Base-by-base conservation (phyloP, 1,140 invertebrate genomes). In the Rhagoletis zephyria region DNA sequence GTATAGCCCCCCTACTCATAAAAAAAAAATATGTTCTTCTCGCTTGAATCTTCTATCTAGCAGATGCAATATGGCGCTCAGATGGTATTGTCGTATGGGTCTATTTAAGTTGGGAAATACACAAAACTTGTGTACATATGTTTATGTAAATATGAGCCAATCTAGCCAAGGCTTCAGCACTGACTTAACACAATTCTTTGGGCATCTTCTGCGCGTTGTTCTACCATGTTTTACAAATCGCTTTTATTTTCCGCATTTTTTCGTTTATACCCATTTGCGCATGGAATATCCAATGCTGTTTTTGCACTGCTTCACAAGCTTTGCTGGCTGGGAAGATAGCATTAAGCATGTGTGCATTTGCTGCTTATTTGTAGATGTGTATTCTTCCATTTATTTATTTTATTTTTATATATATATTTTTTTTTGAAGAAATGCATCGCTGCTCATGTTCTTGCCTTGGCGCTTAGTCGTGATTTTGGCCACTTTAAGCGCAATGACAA, bases 401-500 rank as follows among this genome's bases (percentile, higher is more conserved):
- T 9, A 0, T 19, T 42, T 16, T 67, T 67, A 30, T 30, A 30
- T 67, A 30, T 40, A 30, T 19, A 5, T 30, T 30, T 5, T 9
- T 67, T 40, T 67, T 67, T 9, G 45, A 48, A 12, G 45, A 81
- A 59, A 16, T 81, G 74, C 74, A 81, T 56, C 19, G 74, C 3
- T 42, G 74, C 19, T 16, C n/a, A 19, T 59, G 74, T 30, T 19
- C 48, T 59, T 81, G 74, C 74, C 74, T 19, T 81, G 74, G 74
- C 74, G 74, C 74, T 81, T 51, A 56, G 48, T 81, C 74, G 48
- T 81, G 74, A 81, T 81, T 81, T 81, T 81, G 74, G 74, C 74
- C 74, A 81, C 74, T 81, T 81, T 81, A 81, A 81, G 74, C 74
- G 74, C 74, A 81, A 81, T 81, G 74, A 81, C 48, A 81, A 81